Evolutionary conservation across 2,888 invertebrate genomes (phyloP).

Genomic region (Desoria tigrina): DNA sequence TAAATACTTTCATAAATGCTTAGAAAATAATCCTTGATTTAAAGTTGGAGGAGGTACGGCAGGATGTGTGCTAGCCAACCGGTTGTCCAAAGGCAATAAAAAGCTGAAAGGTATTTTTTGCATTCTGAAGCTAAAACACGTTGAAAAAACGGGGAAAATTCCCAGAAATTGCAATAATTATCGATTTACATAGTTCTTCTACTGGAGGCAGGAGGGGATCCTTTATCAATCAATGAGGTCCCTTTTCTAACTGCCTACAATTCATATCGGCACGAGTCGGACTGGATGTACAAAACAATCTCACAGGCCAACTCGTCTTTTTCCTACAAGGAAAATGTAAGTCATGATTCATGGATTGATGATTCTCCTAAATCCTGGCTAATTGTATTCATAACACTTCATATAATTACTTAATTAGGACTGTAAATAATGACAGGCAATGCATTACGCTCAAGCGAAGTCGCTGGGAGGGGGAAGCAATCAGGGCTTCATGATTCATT

Average conservation of each 20-base stretch:
- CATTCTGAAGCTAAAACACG: too few relatives aligned
- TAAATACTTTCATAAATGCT: too few relatives aligned
- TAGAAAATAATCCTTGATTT: too few relatives aligned
- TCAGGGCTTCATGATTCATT: slow-evolving; percentile 16
- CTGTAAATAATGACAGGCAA: too few relatives aligned
- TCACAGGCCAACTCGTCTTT: not conserved
- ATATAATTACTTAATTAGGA: too few relatives aligned
- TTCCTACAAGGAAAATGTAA: not conserved
- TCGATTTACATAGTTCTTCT: too few relatives aligned
- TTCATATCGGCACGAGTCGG: not conserved
- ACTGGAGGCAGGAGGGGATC: slow-evolving; percentile 11
- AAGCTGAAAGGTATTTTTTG: slow-evolving; percentile 7
- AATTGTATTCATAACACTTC: too few relatives aligned
- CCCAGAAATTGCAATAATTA: not conserved
- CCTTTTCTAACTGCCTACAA: not conserved
- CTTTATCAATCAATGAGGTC: not conserved
- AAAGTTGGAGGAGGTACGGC: slow-evolving; percentile 16
- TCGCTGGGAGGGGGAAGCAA: slow-evolving; percentile 24
- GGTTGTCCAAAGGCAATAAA: not conserved
- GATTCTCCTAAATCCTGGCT: not conserved
- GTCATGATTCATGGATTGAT: not conserved
- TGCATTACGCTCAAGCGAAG: too few relatives aligned
- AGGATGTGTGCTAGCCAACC: not conserved
- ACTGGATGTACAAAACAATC: slow-evolving; percentile 1
- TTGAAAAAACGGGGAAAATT: too few relatives aligned